phyloP scores from a whole-genome alignment of 2,797 vertebrate species.

The Spinibarbus caldwelli region DNA sequence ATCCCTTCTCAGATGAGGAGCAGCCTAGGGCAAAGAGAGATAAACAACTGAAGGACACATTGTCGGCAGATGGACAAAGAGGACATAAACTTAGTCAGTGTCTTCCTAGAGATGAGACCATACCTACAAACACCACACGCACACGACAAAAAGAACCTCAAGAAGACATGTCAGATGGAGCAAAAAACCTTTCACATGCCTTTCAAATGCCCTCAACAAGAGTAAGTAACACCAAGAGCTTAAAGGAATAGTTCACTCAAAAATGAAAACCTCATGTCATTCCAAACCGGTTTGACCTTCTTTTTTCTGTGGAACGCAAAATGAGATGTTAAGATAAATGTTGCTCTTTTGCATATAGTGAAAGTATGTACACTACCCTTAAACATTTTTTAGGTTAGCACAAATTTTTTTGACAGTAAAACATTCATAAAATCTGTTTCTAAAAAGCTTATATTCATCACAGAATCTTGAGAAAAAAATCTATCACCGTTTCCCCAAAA shows the following conservation, averaged over 20 bases:
- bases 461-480: not conserved
- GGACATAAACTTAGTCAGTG: slow-evolving; percentile 22
- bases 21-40: slow-evolving; percentile 18
- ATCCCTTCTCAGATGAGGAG: slow-evolving; percentile 59
- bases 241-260: not conserved
- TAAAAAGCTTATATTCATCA: not conserved
- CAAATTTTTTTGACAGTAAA: not conserved
- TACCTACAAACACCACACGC: slow-evolving; percentile 29
- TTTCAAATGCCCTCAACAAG: not conserved
- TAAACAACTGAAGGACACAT: not conserved
- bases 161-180: slow-evolving; percentile 26
- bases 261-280: not conserved
- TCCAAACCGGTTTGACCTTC: not conserved
- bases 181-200: not conserved
- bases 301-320: not conserved
- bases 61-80: slow-evolving; percentile 42
- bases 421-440: not conserved
- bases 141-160: slow-evolving; percentile 18
- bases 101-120: slow-evolving; percentile 18
- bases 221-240: slow-evolving; percentile 8
- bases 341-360: not conserved
- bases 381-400: no score
- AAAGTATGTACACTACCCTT: not conserved
- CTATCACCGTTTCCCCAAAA: not conserved
- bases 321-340: not conserved